These are phyloP conservation scores for Eristalis arbustorum DNA, from an alignment of 2,888 invertebrate genomes.

Conservation along the genomic window DNA sequence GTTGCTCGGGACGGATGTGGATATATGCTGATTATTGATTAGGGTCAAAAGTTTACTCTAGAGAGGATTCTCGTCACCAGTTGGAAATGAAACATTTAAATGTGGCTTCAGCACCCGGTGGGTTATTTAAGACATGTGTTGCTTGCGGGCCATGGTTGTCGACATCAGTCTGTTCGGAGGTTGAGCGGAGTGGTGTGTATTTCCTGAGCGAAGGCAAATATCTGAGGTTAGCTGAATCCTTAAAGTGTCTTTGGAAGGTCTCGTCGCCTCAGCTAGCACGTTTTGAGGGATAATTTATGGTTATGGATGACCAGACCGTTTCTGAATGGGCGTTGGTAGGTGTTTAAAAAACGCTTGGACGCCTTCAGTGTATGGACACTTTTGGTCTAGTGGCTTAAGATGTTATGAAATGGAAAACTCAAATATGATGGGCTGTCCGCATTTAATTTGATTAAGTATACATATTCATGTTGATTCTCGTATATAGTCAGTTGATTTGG, in stretches of 20 bases:
- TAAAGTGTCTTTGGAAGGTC: background rate
- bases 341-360: background rate
- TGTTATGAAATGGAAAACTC: background rate
- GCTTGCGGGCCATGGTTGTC: background rate
- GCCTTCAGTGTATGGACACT: background rate
- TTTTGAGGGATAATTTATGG: background rate
- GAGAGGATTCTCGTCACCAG: background rate
- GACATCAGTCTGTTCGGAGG: background rate
- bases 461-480: background rate
- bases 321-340: background rate
- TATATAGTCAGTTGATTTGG: background rate
- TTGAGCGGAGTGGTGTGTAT: background rate
- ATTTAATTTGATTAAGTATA: background rate
- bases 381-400: background rate
- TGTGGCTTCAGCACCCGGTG: background rate
- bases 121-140: background rate
- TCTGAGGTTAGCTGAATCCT: background rate
- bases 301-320: background rate
- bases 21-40: slow-evolving; percentile 25
- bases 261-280: background rate
- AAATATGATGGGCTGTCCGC: background rate
- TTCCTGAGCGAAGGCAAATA: background rate
- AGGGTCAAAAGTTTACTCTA: slow-evolving; percentile 28
- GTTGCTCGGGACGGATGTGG: background rate
- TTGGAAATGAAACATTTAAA: background rate